Conservation (phyloP, 2,888 invertebrate genomes). For the Pachydiplax longipennis region DNA sequence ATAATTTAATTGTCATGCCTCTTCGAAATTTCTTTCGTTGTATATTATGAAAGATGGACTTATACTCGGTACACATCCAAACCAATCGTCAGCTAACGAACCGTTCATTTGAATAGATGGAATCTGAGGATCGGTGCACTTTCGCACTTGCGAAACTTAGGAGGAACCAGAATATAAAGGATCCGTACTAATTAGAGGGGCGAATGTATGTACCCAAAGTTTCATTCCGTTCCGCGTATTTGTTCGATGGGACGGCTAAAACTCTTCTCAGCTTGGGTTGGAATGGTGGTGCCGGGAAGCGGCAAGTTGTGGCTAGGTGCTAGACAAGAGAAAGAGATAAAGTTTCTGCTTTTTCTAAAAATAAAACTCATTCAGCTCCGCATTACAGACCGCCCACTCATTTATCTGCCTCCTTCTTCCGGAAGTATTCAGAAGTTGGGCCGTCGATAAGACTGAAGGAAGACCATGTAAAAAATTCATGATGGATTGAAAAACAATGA, state of each 20-base stretch:
- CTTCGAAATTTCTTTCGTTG: too few species aligned
- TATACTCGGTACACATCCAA: too few species aligned
- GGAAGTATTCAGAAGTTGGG: neutral
- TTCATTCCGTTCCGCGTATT: neutral
- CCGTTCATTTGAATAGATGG: too few species aligned
- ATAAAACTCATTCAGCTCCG: neutral
- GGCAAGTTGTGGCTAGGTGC: neutral
- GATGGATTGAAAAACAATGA: too few species aligned
- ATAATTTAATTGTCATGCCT: too few species aligned
- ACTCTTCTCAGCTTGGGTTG: neutral
- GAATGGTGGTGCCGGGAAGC: neutral
- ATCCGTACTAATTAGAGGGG: neutral
- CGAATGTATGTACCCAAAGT: too few species aligned
- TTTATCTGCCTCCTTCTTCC: neutral
- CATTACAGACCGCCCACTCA: neutral
- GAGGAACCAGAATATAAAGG: neutral
- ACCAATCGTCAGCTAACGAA: too few species aligned
- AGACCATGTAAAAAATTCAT: neutral
- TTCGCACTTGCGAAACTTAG: neutral
- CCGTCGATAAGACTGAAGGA: neutral
- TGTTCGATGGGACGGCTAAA: neutral
- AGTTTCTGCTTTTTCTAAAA: neutral
- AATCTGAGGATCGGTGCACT: neutral
- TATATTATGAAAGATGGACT: too few species aligned
- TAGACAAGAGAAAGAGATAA: neutral